Conservation (phyloP, 2,113 vertebrate genomes). For the Dipodomys spectabilis region DNA sequence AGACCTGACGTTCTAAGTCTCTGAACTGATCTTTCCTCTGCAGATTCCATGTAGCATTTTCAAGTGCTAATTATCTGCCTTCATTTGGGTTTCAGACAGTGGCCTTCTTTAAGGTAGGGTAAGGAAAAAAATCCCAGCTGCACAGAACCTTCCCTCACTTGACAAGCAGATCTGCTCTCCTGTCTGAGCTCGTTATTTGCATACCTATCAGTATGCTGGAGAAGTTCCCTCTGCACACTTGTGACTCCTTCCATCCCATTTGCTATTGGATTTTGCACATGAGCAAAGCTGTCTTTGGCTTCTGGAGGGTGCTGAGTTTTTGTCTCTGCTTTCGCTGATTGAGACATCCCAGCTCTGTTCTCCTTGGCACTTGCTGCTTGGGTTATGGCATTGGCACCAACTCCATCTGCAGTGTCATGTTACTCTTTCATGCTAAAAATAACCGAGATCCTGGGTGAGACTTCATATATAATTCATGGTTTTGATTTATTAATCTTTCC, state of each 20-base stretch:
- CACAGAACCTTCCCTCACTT: slow-evolving; percentile 48
- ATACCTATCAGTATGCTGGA: slow-evolving; percentile 65
- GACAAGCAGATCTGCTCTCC: slow-evolving; percentile 55
- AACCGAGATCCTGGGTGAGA: slow-evolving; percentile 70
- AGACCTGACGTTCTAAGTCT: slow-evolving; percentile 4
- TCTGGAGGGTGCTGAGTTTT: slow-evolving; percentile 44
- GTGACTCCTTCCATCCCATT: slow-evolving; percentile 58
- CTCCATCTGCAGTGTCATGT: slow-evolving; percentile 41
- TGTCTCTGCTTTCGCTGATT: slow-evolving; percentile 63
- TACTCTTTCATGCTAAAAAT: slow-evolving; percentile 68
- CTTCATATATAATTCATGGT: slow-evolving; percentile 75
- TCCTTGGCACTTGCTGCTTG: slow-evolving; percentile 37
- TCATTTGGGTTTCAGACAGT: slow-evolving; percentile 43
- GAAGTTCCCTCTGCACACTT: slow-evolving; percentile 43
- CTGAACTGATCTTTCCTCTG: not conserved
- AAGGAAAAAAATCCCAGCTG: slow-evolving; percentile 72
- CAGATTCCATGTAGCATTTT: not conserved
- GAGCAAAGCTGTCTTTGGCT: slow-evolving; percentile 66
- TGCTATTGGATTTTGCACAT: slow-evolving; percentile 56
- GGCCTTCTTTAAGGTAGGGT: not conserved
- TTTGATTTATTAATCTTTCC: slow-evolving; percentile 78
- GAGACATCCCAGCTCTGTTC: slow-evolving; percentile 39
- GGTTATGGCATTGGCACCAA: not conserved
- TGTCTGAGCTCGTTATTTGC: slow-evolving; percentile 49
- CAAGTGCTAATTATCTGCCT: not conserved